Base-by-base conservation (phyloP, 2,797 vertebrate genomes). In the Lagodon rhomboides region DNA sequence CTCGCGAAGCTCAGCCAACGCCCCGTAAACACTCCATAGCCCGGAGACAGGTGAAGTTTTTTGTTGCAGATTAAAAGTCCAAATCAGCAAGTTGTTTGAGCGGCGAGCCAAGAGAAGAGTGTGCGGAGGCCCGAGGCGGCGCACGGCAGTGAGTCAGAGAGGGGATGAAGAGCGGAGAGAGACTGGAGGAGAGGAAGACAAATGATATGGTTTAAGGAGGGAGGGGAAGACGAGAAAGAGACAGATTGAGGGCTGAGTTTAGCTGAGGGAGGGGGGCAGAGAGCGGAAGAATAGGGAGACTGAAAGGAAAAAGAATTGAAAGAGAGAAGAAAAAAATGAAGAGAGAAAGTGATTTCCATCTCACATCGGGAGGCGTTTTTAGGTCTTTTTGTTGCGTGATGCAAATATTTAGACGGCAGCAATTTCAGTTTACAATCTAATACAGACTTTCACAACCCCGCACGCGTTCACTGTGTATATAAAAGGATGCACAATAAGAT, bases 61-160 rank as follows among this genome's bases (percentile, higher is more conserved):
- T 86, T 86, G 83, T 83, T 80, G 85, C 68, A 89, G 87, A 93
- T 92, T 87, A 92, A 91, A 90, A 91, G 79, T 91, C 87, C 78
- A 92, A 89, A 91, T 92, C 91, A 91, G 88, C 85, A 90, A 91
- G 80, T 90, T 90, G 87, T 90, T 87, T 87, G 83, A 89, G 86
- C 68, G 66, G 84, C 23, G 54, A 92, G 85, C 89, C 87, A 84
- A 90, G 72, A 89, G 85, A 87, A 64, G 81, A 80, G 71, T 47
- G 83, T 5, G 27, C 12, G 58, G 68, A 81, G 81, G 83, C 88
- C 73, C 1, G 43, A 62, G 85, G 89, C 83, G 12, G 60, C 12
- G 75, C 53, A 49, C 59, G 23, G 75, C 82, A 77, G 38, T 90
- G 88, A 91, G 88, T 91, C 85, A 90, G 77, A 86, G 80, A 84